Evolutionary conservation across 2,797 vertebrate genomes (phyloP).

Genomic region (Lepilemur septentrionalis): DNA sequence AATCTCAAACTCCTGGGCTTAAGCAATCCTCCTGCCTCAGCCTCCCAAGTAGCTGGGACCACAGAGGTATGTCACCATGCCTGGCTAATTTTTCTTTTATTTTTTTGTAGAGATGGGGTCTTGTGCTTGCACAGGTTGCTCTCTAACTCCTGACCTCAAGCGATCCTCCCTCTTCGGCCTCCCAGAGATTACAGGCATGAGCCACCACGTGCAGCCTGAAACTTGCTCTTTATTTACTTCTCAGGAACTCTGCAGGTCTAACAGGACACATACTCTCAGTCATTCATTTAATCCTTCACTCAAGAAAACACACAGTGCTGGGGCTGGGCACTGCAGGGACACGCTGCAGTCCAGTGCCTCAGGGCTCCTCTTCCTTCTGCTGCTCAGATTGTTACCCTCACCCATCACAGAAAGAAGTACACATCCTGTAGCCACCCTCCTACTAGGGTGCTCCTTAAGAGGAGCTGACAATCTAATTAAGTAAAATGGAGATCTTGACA

Average conservation of each 20-base stretch:
- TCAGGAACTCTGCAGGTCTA: background rate
- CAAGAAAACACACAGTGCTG: no score
- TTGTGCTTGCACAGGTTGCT: background rate
- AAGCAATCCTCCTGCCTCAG: background rate
- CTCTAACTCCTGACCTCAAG: background rate
- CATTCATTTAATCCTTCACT: background rate
- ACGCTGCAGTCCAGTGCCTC: background rate
- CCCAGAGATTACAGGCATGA: background rate
- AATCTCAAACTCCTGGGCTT: background rate
- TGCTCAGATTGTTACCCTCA: rapidly evolving
- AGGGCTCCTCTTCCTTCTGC: rapidly evolving
- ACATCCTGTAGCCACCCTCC: rapidly evolving
- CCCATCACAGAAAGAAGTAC: background rate
- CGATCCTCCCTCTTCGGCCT: background rate
- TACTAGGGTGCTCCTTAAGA: background rate
- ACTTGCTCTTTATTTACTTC: background rate
- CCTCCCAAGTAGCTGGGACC: background rate
- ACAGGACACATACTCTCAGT: background rate
- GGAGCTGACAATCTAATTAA: background rate
- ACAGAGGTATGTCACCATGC: background rate
- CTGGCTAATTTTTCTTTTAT: background rate
- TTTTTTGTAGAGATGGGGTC: background rate
- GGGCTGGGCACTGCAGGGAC: no score
- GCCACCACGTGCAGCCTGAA: rapidly evolving
- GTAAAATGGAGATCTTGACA: background rate